Conservation (phyloP, 2,113 vertebrate species). For the Benthochromis sp. region DNA sequence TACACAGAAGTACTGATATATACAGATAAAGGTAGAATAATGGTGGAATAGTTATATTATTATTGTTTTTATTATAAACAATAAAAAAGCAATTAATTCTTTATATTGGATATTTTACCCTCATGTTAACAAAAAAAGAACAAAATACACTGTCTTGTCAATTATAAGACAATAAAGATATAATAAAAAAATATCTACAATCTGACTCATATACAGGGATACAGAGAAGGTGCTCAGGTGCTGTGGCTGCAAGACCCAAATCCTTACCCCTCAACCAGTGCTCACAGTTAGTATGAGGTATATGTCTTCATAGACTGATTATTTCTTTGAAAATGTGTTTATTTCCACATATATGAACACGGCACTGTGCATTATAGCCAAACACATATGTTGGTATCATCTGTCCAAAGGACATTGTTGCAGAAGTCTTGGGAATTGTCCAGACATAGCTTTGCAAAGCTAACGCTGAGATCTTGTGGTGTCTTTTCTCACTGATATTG, state of each 20-base stretch:
- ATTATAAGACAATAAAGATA: not conserved
- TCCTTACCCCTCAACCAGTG: not conserved
- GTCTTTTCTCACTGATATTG: not conserved
- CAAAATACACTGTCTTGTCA: not conserved
- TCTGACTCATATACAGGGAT: not conserved
- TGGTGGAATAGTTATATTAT: not conserved
- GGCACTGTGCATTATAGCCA: not conserved
- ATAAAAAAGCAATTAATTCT: not conserved
- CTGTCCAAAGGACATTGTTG: not conserved
- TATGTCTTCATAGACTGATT: not conserved
- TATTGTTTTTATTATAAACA: not conserved
- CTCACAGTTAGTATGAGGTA: not conserved
- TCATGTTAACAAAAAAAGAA: not conserved
- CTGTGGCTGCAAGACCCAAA: not conserved
- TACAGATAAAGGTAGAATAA: not conserved
- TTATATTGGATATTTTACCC: not conserved
- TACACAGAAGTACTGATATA: not conserved
- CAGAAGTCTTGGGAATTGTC: not conserved
- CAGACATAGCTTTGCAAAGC: not conserved
- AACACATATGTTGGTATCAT: not conserved
- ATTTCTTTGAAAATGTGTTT: not conserved
- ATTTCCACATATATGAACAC: not conserved
- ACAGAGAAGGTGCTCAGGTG: not conserved
- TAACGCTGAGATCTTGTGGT: accelerated
- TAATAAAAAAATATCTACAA: not conserved